A percentile compares a stretch with the other conserved stretches of the same genome.
Evolutionary conservation across 2,113 vertebrate genomes (phyloP).

Genomic region (Protomyctophum bolini): DNA sequence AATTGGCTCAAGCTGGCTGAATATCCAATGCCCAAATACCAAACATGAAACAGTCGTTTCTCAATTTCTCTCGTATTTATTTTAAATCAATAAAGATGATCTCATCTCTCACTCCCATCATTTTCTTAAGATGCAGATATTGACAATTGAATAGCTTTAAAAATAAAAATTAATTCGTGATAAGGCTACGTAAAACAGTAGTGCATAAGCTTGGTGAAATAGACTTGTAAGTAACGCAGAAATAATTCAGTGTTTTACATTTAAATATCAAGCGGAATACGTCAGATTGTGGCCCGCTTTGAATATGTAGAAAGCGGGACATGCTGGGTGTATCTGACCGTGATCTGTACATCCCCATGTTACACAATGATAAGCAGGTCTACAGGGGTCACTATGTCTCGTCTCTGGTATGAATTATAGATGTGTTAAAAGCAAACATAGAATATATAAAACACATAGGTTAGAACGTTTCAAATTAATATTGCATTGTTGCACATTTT

Average conservation of each 20-base stretch:
- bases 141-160: too few species aligned
- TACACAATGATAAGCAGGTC: slow-evolving; percentile 18
- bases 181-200: too few species aligned
- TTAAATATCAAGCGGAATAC: not conserved
- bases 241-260: not conserved
- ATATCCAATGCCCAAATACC: too few species aligned
- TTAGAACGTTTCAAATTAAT: slow-evolving; percentile 52
- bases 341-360: not conserved
- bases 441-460: slow-evolving; percentile 49
- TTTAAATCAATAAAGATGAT: too few species aligned
- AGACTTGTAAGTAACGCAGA: not conserved
- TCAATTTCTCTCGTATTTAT: too few species aligned
- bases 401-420: too few species aligned
- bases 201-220: not conserved
- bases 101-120: too few species aligned
- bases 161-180: too few species aligned
- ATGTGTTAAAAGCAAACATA: too few species aligned
- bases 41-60: too few species aligned
- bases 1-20: too few species aligned
- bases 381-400: slow-evolving; percentile 22
- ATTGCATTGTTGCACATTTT: slow-evolving; percentile 52
- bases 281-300: not conserved
- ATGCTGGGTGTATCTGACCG: not conserved
- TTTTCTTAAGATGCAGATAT: too few species aligned
- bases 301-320: slow-evolving; percentile 3